Percentiles rank a stretch among this genome's conserved stretches.
phyloP scores from a whole-genome alignment of 2,113 vertebrate species.

The Arizona elegans region DNA sequence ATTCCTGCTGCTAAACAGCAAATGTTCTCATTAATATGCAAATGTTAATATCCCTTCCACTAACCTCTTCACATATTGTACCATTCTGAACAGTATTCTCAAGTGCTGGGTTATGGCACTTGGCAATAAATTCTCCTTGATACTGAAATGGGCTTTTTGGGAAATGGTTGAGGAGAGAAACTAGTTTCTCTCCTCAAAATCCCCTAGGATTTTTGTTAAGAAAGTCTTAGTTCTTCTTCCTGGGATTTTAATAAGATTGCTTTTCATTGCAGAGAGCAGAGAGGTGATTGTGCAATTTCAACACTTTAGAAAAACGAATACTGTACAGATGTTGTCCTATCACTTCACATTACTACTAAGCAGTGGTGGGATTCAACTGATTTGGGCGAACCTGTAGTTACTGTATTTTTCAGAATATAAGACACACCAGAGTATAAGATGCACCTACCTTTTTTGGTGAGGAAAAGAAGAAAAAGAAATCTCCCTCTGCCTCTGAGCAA shows the following conservation, averaged over 20 bases:
- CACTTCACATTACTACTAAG: too few species aligned
- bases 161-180: background rate
- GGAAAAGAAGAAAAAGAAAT: too few species aligned
- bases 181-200: background rate
- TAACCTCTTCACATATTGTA: slow-evolving; percentile 57
- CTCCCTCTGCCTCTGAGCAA: too few species aligned
- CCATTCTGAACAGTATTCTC: slow-evolving; percentile 30
- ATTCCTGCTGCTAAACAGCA: slow-evolving; percentile 29
- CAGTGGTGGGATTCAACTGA: too few species aligned
- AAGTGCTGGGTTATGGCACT: slow-evolving; percentile 45
- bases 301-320: background rate
- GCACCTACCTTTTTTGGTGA: too few species aligned
- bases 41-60: slow-evolving; percentile 59
- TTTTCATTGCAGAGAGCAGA: background rate
- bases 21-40: slow-evolving; percentile 62
- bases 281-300: background rate
- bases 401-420: too few species aligned
- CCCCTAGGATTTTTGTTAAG: background rate
- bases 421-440: too few species aligned
- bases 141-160: slow-evolving; percentile 27
- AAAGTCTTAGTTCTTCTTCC: background rate
- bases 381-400: too few species aligned
- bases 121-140: slow-evolving; percentile 38
- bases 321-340: background rate
- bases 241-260: background rate